phyloP scores from a whole-genome alignment of 2,113 vertebrate species.

The Sinocyclocheilus anshuiensis region DNA sequence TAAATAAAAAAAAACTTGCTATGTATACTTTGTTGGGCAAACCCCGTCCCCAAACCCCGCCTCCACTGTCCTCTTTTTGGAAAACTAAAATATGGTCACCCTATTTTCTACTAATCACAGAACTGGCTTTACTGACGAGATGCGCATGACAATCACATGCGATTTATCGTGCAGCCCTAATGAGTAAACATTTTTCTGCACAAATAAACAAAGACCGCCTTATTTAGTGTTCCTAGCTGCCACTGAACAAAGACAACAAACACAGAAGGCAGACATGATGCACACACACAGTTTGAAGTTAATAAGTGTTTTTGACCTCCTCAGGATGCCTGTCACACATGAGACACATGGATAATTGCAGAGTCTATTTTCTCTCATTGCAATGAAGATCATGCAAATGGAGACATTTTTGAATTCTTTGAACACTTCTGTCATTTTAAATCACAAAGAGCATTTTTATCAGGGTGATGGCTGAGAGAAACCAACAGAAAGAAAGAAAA shows the following conservation, averaged over 20 bases:
- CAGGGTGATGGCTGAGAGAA: not conserved
- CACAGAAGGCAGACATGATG: not conserved
- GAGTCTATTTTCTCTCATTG: not conserved
- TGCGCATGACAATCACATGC: too few species aligned
- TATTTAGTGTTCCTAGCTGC: not conserved
- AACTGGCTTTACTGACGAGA: too few species aligned
- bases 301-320: slow-evolving; percentile 20
- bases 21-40: too few species aligned
- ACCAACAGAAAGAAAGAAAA: not conserved
- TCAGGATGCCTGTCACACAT: slow-evolving; percentile 24
- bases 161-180: too few species aligned
- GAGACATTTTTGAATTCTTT: not conserved
- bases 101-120: too few species aligned
- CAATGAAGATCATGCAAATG: not conserved
- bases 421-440: slow-evolving; percentile 17
- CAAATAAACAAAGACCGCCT: not conserved
- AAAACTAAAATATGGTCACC: too few species aligned
- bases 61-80: too few species aligned
- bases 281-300: slow-evolving; percentile 14
- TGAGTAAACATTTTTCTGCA: not conserved
- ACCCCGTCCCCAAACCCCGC: too few species aligned
- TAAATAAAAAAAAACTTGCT: too few species aligned
- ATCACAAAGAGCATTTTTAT: not conserved
- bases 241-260: slow-evolving; percentile 18
- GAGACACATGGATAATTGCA: slow-evolving; percentile 10